Conservation (phyloP, 2,888 invertebrate genomes). For the Trichogramma evanescens region DNA sequence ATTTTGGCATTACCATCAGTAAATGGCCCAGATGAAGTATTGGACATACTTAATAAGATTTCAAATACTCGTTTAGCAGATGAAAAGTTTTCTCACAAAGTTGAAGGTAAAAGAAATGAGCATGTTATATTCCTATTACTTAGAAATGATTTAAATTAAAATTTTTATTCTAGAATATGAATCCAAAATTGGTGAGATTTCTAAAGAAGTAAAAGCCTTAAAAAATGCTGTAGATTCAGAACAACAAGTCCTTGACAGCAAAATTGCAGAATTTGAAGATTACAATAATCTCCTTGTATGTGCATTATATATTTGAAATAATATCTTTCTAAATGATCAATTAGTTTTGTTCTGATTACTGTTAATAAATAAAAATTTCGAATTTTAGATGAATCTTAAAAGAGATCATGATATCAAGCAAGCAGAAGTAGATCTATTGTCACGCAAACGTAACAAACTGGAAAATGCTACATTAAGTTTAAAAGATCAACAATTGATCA, state of each 20-base stretch:
- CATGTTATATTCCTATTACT: not conserved
- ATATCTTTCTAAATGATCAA: not conserved
- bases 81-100: constrained; percentile 10
- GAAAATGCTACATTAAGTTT: constrained; percentile 20
- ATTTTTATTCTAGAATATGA: constrained; percentile 16
- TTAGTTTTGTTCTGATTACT: not conserved
- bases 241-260: constrained; percentile 15
- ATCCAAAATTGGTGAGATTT: constrained; percentile 14
- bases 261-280: constrained; percentile 11
- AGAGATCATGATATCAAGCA: not conserved
- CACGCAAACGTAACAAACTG: constrained; percentile 8
- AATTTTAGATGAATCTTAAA: constrained; percentile 12
- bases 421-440: too few species aligned
- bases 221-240: constrained; percentile 16
- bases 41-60: constrained; percentile 13
- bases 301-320: not conserved
- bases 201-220: constrained; percentile 9
- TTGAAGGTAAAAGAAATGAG: constrained; percentile 11
- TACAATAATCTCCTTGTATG: constrained; percentile 17
- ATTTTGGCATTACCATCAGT: not conserved
- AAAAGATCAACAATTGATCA: constrained; percentile 22
- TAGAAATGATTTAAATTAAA: not conserved
- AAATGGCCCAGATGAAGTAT: constrained; percentile 15
- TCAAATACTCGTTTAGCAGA: constrained; percentile 12
- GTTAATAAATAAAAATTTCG: not conserved